Percentiles rank a stretch among this genome's conserved stretches.
These are phyloP conservation scores for Schizaphis graminum DNA, from an alignment of 2,888 invertebrate species.

Conservation along the genomic window DNA sequence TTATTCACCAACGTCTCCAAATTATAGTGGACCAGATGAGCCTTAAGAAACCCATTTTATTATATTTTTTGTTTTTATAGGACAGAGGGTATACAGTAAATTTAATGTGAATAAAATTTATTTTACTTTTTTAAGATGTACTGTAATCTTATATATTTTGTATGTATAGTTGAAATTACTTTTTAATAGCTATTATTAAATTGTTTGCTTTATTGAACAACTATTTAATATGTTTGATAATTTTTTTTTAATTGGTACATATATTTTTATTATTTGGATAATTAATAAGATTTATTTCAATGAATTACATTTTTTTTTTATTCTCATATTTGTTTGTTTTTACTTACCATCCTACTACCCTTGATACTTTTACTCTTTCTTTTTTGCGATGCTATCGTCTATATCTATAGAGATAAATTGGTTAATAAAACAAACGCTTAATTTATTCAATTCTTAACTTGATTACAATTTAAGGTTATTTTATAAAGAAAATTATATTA, in stretches of 20 bases:
- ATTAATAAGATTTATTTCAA: conserved; percentile 1
- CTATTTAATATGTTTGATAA: neutral
- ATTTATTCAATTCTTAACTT: neutral
- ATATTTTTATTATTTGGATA: conserved; percentile 4
- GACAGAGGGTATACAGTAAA: conserved; percentile 30
- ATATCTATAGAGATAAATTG: neutral
- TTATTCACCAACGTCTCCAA: conserved; percentile 80
- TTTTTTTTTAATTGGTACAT: neutral
- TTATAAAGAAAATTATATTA: neutral
- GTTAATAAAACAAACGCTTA: too few species aligned
- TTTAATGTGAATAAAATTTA: neutral
- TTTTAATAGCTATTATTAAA: conserved; percentile 10
- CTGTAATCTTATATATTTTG: neutral
- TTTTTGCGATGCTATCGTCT: neutral
- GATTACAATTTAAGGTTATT: neutral
- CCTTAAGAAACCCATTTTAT: neutral
- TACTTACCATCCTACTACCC: neutral
- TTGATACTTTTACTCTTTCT: neutral
- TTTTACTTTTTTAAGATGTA: neutral
- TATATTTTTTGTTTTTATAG: conserved; percentile 23
- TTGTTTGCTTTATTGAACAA: neutral
- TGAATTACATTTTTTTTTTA: conserved; percentile 33
- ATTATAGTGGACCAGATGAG: conserved; percentile 71
- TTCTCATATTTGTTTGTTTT: neutral
- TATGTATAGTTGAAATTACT: neutral